Base-by-base conservation (phyloP, 2,113 vertebrate species). In the Capricornis sumatraensis region DNA sequence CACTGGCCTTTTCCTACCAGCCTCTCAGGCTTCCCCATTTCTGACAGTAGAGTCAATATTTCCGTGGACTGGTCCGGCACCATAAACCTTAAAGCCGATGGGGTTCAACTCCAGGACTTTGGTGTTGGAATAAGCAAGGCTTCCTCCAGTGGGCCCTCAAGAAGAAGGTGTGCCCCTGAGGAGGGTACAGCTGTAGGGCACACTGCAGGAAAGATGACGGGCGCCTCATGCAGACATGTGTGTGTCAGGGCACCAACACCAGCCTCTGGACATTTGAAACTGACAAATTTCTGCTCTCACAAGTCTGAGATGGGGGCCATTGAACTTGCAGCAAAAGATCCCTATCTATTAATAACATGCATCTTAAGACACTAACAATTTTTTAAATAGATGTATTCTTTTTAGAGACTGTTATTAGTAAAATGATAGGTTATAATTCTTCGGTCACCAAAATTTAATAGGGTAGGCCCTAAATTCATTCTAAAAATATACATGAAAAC, bases 161-260 rank as follows among this genome's bases (percentile, higher is more conserved):
- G 43, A 87, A 16, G n/a, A 30, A 8, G 2, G 7, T 3, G 7
- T 27, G 71, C 14, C 9, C 28, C 30, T 16, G 30, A 11, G 2
- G 52, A 82, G 12, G 4, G 5, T 10, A 6, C 4, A 16, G 53
- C 9, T 40, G 2, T 16, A 1, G 0, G 45, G 13, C 19, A 28
- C 52, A 1, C 57, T 53, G 25, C 58, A 3, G 55, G 25, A 71
- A 23, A 45, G 9, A 19, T 0, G 10, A 5, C 2, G 6, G 36
- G 5, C 3, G 7, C 6, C 4, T 62, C 33, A 2, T 7, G 7
- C 17, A 9, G 9, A 5, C 0, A 0, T 4, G 30, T 0, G 0
- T 40, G 7, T 2, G 4, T 33, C 14, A 14, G 3, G 30, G 30
- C 53, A 33, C 30, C 3, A 9, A 76, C 27, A 5, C 25, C 52